Conservation (phyloP, 2,888 invertebrate species). For the Ochlodes sylvanus region DNA sequence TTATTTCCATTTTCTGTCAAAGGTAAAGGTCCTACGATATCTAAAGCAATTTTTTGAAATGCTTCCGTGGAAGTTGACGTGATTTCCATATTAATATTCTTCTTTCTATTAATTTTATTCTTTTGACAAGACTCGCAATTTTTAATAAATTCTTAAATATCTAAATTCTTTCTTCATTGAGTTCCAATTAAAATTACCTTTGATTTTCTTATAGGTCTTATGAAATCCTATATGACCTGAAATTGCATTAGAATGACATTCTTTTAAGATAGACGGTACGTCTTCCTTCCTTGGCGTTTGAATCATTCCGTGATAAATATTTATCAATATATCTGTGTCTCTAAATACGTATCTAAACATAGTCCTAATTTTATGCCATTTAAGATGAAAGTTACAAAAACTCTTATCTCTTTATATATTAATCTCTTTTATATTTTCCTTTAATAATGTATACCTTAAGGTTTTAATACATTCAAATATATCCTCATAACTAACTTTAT, state of each 20-base stretch:
- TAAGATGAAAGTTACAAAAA: too few relatives aligned
- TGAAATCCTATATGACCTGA: constrained; percentile 45
- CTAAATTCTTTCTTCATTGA: constrained; percentile 54
- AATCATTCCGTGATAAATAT: constrained; percentile 37
- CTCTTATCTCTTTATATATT: too few relatives aligned
- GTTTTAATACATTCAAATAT: constrained; percentile 43
- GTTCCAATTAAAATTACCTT: constrained; percentile 51
- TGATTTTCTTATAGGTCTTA: constrained; percentile 47
- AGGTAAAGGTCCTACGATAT: constrained; percentile 52
- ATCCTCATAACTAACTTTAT: constrained; percentile 45
- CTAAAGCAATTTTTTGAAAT: constrained; percentile 51
- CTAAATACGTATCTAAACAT: constrained; percentile 44
- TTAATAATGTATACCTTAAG: constrained; percentile 25
- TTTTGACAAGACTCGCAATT: constrained; percentile 51
- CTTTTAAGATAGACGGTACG: constrained; percentile 39
- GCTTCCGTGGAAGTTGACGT: constrained; percentile 51
- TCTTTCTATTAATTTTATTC: constrained; percentile 40
- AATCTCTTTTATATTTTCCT: constrained; percentile 38
- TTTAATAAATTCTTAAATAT: constrained; percentile 52
- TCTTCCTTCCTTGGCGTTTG: constrained; percentile 41
- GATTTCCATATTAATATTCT: constrained; percentile 50
- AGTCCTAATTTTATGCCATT: constrained; percentile 41
- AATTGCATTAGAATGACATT: constrained; percentile 40
- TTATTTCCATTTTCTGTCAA: constrained; percentile 1
- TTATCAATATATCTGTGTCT: constrained; percentile 39